phyloP scores from a whole-genome alignment of 2,888 invertebrate genomes.

The Phorcus lineatus region DNA sequence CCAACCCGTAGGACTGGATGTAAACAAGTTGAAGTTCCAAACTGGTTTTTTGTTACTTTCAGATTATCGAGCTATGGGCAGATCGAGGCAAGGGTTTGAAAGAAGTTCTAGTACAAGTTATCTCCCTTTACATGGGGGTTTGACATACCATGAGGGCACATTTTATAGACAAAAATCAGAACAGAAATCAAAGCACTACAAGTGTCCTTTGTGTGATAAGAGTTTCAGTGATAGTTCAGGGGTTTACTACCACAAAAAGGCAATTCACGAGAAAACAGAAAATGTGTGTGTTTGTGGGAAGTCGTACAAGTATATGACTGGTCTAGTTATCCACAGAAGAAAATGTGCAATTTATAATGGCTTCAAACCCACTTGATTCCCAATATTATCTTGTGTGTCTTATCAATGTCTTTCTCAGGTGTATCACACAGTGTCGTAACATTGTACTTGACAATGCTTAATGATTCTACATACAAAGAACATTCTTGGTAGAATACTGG shows the following conservation, averaged over 20 bases:
- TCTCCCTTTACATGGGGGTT: not conserved
- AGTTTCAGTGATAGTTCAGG: not conserved
- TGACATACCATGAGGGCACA: not conserved
- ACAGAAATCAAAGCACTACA: not conserved
- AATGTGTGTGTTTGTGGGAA: constrained; percentile 7
- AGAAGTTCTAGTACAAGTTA: not conserved
- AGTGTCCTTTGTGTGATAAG: constrained; percentile 1
- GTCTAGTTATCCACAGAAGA: not conserved
- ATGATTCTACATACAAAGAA: no score
- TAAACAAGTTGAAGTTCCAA: not conserved
- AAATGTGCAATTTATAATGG: not conserved
- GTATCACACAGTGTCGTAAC: no score
- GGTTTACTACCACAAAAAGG: not conserved
- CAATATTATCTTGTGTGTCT: no score
- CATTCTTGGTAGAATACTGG: no score
- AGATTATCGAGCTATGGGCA: constrained; percentile 7
- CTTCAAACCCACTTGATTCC: no score
- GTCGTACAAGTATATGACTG: not conserved
- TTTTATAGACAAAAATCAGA: not conserved
- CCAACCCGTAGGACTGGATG: no score
- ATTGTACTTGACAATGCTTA: no score
- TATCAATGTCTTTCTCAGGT: no score
- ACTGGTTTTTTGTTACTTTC: constrained; percentile 21
- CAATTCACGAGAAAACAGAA: not conserved
- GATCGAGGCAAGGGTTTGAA: not conserved